These are phyloP conservation scores for Ectropis grisescens DNA, from an alignment of 1,140 invertebrate species.

Conservation along the genomic window DNA sequence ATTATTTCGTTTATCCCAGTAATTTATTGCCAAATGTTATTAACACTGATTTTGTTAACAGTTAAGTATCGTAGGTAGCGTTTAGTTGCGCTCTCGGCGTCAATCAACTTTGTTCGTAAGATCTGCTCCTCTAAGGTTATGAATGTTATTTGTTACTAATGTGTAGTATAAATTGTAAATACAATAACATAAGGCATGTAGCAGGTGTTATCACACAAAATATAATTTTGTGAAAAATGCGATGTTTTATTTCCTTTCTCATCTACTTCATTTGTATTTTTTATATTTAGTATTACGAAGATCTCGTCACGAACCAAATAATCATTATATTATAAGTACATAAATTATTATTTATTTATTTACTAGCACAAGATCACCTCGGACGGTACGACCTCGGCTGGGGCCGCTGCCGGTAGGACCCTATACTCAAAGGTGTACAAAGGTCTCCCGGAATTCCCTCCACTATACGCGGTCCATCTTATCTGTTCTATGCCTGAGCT, in stretches of 20 bases:
- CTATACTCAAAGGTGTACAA: no score
- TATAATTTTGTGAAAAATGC: constrained; percentile 71
- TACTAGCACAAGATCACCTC: no score
- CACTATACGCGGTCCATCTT: no score
- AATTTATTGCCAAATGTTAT: constrained; percentile 68
- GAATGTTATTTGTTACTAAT: constrained; percentile 71
- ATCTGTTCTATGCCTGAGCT: no score
- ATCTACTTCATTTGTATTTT: no score
- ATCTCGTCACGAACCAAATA: no score
- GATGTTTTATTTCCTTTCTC: constrained; percentile 32
- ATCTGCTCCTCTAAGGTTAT: constrained; percentile 65
- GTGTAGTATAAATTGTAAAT: constrained; percentile 70
- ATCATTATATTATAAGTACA: no score
- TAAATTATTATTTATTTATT: no score
- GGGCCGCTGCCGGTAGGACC: no score
- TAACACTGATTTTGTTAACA: constrained; percentile 41
- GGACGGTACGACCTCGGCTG: no score
- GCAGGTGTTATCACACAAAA: constrained; percentile 72
- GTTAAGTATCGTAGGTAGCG: constrained; percentile 26
- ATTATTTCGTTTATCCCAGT: constrained; percentile 60
- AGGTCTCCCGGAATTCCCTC: no score
- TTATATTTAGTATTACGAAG: no score
- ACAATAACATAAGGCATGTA: constrained; percentile 66
- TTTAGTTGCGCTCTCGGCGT: constrained; percentile 21
- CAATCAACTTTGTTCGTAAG: constrained; percentile 40